A percentile compares a stretch with the other conserved stretches of the same genome.
Conservation (phyloP, 2,797 vertebrate genomes). For the Buceros bicornis region DNA sequence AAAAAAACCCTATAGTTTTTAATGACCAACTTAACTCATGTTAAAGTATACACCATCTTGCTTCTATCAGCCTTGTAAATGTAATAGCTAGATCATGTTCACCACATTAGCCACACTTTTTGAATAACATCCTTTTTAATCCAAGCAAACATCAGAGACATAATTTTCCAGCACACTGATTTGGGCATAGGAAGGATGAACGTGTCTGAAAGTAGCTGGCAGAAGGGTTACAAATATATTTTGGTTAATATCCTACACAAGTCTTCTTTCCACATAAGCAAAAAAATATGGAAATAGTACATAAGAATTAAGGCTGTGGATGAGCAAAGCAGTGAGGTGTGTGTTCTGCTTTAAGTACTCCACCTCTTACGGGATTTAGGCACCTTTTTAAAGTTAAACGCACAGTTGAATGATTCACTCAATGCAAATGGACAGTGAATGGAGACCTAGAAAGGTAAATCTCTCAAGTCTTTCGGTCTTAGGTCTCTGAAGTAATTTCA, state of each 20-base stretch:
- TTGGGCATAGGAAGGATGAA: constrained; percentile 2
- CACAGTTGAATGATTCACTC: constrained; percentile 53
- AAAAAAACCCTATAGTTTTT: neutral
- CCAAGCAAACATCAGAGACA: constrained; percentile 6
- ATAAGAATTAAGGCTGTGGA: constrained; percentile 4
- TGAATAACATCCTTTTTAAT: constrained; percentile 9
- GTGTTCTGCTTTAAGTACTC: constrained; percentile 29
- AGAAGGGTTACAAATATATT: constrained; percentile 18
- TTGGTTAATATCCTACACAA: constrained; percentile 3
- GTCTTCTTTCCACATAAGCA: neutral
- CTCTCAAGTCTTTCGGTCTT: constrained; percentile 51
- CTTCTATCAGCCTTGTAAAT: neutral
- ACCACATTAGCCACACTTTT: constrained; percentile 6
- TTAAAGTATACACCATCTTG: neutral
- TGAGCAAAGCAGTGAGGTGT: constrained; percentile 30
- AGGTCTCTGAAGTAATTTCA: constrained; percentile 61
- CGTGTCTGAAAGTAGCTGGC: neutral
- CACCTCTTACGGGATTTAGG: constrained; percentile 7
- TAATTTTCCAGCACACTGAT: neutral
- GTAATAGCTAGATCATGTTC: neutral
- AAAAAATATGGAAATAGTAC: neutral
- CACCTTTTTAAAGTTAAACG: constrained; percentile 59
- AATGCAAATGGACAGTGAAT: constrained; percentile 52
- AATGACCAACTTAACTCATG: neutral
- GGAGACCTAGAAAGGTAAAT: constrained; percentile 62